Evolutionary conservation across 2,888 invertebrate genomes (phyloP), one percentile per base, ranked within the genome.

Genomic region (Tanytarsus gracilentus): DNA sequence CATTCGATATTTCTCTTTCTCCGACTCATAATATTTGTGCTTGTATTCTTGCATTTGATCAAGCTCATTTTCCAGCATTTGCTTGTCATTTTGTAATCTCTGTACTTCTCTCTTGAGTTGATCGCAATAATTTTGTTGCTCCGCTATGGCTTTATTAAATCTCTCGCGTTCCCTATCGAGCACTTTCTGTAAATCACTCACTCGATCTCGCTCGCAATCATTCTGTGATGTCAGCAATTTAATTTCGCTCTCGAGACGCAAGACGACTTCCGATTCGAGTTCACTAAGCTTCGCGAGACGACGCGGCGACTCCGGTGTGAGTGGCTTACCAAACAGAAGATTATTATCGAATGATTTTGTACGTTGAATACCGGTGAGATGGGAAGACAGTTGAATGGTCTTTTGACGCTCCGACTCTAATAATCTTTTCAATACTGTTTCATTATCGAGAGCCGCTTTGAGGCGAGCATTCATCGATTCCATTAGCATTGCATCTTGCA

Each of bases 401-500:
- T 79, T 76, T 21, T 77, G 75, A 2, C 77, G 72, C 64, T 81
- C 77, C 26, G 74, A 70, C 48, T 80, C 78, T 40, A 85, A 71
- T 6, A 80, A 71, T 53, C 79, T 78, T 64, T 83, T 81, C 30
- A 84, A 70, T 64, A 83, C 80, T 36, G 79, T 75, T 66, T 86
- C 85, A 1, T 79, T 78, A 44, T 80, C 78, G 68, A 86, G 73
- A 0, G 82, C 79, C 1, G 78, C 77, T 64, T 86, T 83, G 4
- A 88, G 70, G 0, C 82, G 78, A 62, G 79, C 77, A 64, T 83
- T 77, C 65, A 85, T 75, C 61, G 83, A 80, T 66, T 81, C 78
- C 63, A 85, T 82, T 69, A 84, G 79, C 65, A 79, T 77, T 1
- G 82, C 79, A 69, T 85, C 84, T 69, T 84, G 83, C 25, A 79